Evolutionary conservation across 2,113 vertebrate genomes (phyloP).

Genomic region (Alces alces): DNA sequence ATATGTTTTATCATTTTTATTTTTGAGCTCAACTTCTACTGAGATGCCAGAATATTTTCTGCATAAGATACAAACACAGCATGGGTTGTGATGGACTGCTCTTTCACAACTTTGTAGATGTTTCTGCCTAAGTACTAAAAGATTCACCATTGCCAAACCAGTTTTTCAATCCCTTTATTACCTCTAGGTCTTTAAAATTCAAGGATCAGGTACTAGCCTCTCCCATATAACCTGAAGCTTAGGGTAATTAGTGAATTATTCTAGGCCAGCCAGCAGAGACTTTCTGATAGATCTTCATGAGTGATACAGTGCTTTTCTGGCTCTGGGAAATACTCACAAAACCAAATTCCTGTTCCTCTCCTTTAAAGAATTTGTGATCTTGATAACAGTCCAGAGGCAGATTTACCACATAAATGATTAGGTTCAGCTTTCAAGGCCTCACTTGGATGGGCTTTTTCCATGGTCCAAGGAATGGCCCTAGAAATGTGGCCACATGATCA

Average conservation of each 20-base stretch:
- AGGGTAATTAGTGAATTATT: not conserved
- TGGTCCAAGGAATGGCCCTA: not conserved
- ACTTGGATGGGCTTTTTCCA: not conserved
- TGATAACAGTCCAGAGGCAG: not conserved
- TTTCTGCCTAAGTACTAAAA: not conserved
- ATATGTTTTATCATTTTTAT: not conserved
- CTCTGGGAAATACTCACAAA: not conserved
- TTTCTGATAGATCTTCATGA: not conserved
- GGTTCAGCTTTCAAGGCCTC: not conserved
- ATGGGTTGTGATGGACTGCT: not conserved
- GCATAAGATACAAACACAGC: not conserved
- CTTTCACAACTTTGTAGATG: not conserved
- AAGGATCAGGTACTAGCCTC: not conserved
- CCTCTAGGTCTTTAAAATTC: not conserved
- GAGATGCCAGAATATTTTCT: constrained; percentile 18
- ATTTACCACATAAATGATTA: not conserved
- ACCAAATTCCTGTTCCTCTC: not conserved
- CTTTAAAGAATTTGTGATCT: not conserved
- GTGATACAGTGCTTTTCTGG: not conserved
- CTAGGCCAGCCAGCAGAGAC: not conserved
- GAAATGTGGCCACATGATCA: not conserved
- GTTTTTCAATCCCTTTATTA: not conserved
- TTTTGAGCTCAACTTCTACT: not conserved
- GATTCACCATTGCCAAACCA: not conserved
- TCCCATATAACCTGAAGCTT: not conserved